These are phyloP conservation scores for Siniperca undulata DNA, from an alignment of 2,797 vertebrate genomes.

Conservation along the genomic window DNA sequence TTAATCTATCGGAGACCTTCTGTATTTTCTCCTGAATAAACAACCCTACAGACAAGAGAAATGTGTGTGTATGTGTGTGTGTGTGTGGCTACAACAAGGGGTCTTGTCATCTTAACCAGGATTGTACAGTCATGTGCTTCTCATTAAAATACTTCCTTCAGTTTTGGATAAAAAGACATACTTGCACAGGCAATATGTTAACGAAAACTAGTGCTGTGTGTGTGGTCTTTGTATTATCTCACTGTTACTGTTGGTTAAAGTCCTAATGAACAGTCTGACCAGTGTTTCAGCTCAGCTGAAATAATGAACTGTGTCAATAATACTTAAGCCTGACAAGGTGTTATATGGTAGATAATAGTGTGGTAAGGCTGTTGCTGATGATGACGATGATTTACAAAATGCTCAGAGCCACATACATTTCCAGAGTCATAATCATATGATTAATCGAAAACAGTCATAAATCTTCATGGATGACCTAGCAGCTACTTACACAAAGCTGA, in stretches of 20 bases:
- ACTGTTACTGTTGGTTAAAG: conserved; percentile 9
- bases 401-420: conserved; percentile 6
- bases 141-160: conserved; percentile 73
- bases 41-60: conserved; percentile 36
- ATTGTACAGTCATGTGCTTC: conserved; percentile 78
- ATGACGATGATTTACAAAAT: not conserved
- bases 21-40: conserved; percentile 53
- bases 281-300: conserved; percentile 5
- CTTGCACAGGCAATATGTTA: conserved; percentile 34
- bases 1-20: conserved; percentile 28
- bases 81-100: conserved; percentile 47
- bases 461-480: conserved; percentile 70
- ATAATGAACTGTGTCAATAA: conserved; percentile 20
- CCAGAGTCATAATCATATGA: conserved; percentile 44
- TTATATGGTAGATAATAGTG: not conserved
- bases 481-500: conserved; percentile 74
- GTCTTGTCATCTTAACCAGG: conserved; percentile 67
- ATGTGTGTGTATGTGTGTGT: conserved; percentile 20
- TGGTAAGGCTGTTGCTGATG: not conserved
- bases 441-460: conserved; percentile 58
- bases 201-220: conserved; percentile 16
- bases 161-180: conserved; percentile 61
- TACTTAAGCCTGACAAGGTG: not conserved
- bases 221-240: conserved; percentile 16
- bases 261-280: conserved; percentile 4